These are phyloP conservation scores for Homalodisca vitripennis DNA, from an alignment of 1,140 invertebrate genomes.

Conservation along the genomic window DNA sequence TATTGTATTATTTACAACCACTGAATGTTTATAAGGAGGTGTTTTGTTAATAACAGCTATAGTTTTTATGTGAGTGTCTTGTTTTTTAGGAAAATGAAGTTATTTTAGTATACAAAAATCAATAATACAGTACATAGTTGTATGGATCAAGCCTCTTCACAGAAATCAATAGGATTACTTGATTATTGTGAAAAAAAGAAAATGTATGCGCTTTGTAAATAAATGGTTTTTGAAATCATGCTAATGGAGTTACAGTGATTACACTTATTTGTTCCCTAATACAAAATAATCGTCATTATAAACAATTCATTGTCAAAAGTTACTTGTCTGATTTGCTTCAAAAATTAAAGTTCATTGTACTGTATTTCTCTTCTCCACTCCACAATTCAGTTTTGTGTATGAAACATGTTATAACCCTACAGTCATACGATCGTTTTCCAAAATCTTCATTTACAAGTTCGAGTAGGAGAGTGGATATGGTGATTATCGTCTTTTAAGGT, in stretches of 20 bases:
- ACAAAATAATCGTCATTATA: neutral
- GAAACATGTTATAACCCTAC: no score
- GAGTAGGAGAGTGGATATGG: no score
- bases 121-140: neutral
- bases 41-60: neutral
- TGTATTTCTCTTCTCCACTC: neutral
- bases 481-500: no score
- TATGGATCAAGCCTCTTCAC: neutral
- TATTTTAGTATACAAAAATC: constrained; percentile 5
- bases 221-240: constrained; percentile 3
- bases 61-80: neutral
- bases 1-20: neutral
- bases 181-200: neutral
- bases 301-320: neutral
- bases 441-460: no score
- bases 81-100: neutral
- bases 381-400: no score
- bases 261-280: neutral
- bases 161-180: neutral
- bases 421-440: no score
- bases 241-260: neutral
- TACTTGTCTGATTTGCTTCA: neutral
- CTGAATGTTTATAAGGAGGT: neutral
- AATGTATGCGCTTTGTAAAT: constrained; percentile 13
- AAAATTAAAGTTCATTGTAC: neutral